Evolutionary conservation across 2,113 vertebrate species (phyloP), one percentile per base, ranked within the genome.

Genomic region (Corythoichthys intestinalis): DNA sequence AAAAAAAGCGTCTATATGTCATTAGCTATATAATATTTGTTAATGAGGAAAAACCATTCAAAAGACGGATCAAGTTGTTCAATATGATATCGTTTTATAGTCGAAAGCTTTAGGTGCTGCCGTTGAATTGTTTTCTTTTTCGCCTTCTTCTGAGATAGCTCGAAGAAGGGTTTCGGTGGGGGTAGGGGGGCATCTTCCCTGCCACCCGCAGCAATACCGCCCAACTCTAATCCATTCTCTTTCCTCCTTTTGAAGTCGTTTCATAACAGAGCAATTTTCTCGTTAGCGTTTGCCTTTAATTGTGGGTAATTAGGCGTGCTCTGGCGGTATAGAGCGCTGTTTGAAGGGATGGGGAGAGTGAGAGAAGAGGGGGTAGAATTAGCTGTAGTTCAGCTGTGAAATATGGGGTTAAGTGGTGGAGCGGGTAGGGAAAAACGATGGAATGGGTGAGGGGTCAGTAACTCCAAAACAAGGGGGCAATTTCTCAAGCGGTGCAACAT

Each of bases 271-370:
- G 87, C 85, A 83, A 89, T 91, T 91, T 93, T 92, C 87, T 92
- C 82, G 80, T 92, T 93, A 92, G 89, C 81, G 71, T 82, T 87
- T 79, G 78, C 79, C 84, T 91, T 92, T 92, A 92, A 93, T 92
- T 92, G 90, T 78, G 90, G 88, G 91, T 92, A 92, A 93, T 93
- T 92, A 93, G 87, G 90, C 90, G 85, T 93, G 88, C 73, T 91
- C 75, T 56, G 65, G 79, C 79, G 67, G 85, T 87, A 88, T 83
- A 83, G 83, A 86, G 79, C 75, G 72, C 78, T 86, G 88, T 87
- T 89, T 82, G 14, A 69, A 74, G 77, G 86, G 89, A 84, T 88
- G 83, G 78, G 82, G 12, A 52, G 50, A 5, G 50, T 2, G 13
- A 2, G 57, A 6, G 38, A 6, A 1, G 39, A 20, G 17, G 2